These are phyloP conservation scores for Pyxicephalus adspersus DNA, from an alignment of 2,113 vertebrate genomes.

Conservation along the genomic window DNA sequence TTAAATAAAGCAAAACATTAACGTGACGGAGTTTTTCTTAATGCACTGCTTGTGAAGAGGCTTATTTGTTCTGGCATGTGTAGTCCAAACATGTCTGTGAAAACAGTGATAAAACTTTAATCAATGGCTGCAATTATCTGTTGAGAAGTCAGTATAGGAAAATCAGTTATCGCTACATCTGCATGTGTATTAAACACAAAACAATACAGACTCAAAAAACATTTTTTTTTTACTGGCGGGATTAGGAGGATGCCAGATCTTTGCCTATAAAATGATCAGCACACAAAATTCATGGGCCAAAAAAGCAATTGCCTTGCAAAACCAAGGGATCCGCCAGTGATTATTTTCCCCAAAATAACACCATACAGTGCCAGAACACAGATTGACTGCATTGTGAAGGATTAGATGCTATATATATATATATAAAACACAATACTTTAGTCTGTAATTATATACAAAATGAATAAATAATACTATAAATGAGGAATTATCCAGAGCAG, in stretches of 20 bases:
- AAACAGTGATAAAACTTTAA: conserved; percentile 48
- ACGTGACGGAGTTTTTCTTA: background rate
- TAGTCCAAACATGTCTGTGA: conserved; percentile 23
- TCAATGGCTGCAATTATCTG: conserved; percentile 40
- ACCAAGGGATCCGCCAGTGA: background rate
- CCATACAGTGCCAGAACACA: too few species aligned
- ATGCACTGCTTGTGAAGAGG: conserved; percentile 20
- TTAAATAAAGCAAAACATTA: conserved; percentile 10
- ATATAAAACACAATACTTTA: too few species aligned
- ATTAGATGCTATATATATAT: too few species aligned
- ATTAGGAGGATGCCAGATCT: background rate
- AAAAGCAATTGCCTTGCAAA: background rate
- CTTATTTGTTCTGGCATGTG: conserved; percentile 26
- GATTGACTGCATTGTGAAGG: too few species aligned
- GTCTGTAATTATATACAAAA: too few species aligned
- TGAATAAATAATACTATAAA: too few species aligned
- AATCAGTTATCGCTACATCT: conserved; percentile 25
- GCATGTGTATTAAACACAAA: conserved; percentile 23
- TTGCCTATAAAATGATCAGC: background rate
- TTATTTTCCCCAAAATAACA: background rate
- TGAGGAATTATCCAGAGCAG: too few species aligned
- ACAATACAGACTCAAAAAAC: background rate
- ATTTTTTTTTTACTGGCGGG: background rate
- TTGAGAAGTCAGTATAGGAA: conserved; percentile 10
- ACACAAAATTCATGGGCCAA: conserved; percentile 3